Conservation (phyloP, 2,888 invertebrate species). For the Mythimna pallens region DNA sequence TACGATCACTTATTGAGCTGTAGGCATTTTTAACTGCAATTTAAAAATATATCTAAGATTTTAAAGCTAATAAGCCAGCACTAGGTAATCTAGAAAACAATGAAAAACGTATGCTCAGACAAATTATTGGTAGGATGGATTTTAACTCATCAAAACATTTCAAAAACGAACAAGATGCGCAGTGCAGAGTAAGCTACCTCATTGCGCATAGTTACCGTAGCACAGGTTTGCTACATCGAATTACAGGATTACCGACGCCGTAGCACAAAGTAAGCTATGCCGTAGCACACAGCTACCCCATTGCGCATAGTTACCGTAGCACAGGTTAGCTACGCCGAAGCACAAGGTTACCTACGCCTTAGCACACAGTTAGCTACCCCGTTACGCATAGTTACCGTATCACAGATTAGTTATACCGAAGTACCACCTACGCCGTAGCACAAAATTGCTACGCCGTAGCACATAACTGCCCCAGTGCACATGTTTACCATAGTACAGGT, state of each 20-base stretch:
- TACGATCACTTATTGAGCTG: not conserved
- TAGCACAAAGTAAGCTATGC: not conserved
- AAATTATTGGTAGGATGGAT: not conserved
- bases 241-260: conserved; percentile 8
- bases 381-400: too few relatives aligned
- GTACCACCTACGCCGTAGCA: too few relatives aligned
- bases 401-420: too few relatives aligned
- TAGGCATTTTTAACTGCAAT: not conserved
- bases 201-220: not conserved
- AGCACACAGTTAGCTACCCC: not conserved
- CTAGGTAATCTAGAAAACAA: too few relatives aligned
- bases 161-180: not conserved
- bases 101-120: too few relatives aligned
- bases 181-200: not conserved
- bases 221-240: not conserved
- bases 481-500: too few relatives aligned
- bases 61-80: too few relatives aligned
- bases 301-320: not conserved
- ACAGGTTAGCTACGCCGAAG: not conserved
- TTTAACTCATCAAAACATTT: not conserved
- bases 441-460: not conserved
- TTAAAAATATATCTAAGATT: not conserved
- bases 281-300: not conserved
- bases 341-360: not conserved
- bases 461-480: not conserved